phyloP scores from a whole-genome alignment of 2,888 invertebrate genomes.

The Drosophila lacicola region DNA sequence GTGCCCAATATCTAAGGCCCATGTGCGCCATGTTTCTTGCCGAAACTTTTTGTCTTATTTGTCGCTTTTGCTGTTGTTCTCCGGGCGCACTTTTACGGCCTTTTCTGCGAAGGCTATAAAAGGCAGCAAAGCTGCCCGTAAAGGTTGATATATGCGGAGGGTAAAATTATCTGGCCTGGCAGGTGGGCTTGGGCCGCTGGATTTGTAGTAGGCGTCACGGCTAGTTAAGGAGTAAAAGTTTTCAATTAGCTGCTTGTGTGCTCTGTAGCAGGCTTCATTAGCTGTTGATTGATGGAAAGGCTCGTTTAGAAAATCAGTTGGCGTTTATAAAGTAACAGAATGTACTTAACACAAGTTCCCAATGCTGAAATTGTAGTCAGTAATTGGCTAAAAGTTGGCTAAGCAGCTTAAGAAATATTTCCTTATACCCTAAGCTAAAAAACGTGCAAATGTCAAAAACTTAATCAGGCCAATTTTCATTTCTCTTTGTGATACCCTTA shows the following conservation, averaged over 20 bases:
- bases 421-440: neutral
- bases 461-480: neutral
- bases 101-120: slow-evolving; percentile 27
- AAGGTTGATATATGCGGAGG: slow-evolving; percentile 13
- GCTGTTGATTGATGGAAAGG: slow-evolving; percentile 29
- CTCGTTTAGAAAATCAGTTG: slow-evolving; percentile 18
- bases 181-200: neutral
- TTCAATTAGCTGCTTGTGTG: slow-evolving; percentile 58
- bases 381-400: slow-evolving; percentile 14
- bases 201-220: slow-evolving; percentile 34
- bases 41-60: slow-evolving; percentile 18
- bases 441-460: neutral
- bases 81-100: slow-evolving; percentile 20
- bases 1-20: slow-evolving; percentile 41
- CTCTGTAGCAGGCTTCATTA: slow-evolving; percentile 31
- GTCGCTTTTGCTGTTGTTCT: slow-evolving; percentile 2
- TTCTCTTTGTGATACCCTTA: neutral
- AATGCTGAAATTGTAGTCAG: slow-evolving; percentile 16
- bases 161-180: neutral
- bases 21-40: slow-evolving; percentile 34
- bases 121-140: slow-evolving; percentile 21
- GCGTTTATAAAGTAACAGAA: slow-evolving; percentile 11
- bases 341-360: slow-evolving; percentile 14
- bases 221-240: slow-evolving; percentile 57
- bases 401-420: slow-evolving; percentile 4